A percentile compares a stretch with the other conserved stretches of the same genome.
phyloP scores from a whole-genome alignment of 2,888 invertebrate species.

The Aplocera efformata region DNA sequence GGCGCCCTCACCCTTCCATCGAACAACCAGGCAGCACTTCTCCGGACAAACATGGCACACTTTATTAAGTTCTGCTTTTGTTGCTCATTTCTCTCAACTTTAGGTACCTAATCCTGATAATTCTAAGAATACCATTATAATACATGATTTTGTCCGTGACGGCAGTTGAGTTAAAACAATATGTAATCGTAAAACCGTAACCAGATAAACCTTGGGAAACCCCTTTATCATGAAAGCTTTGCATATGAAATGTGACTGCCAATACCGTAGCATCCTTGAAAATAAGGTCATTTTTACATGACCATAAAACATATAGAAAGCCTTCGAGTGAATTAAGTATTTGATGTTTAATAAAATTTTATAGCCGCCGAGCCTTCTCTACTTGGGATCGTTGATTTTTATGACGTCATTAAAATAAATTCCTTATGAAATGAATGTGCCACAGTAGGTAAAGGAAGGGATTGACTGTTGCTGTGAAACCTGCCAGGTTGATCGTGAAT shows the following conservation, averaged over 20 bases:
- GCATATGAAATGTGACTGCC: conserved; percentile 1
- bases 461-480: not conserved
- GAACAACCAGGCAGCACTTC: too few species aligned
- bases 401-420: conserved; percentile 29
- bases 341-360: conserved; percentile 41
- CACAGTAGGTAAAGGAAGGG: conserved; percentile 4
- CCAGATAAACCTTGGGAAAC: too few species aligned
- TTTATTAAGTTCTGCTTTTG: too few species aligned
- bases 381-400: conserved; percentile 35
- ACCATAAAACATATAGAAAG: conserved; percentile 24
- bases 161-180: too few species aligned
- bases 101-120: too few species aligned
- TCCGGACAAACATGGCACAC: too few species aligned
- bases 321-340: conserved; percentile 26
- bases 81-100: too few species aligned
- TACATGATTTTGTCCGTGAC: too few species aligned
- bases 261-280: conserved; percentile 13
- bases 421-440: conserved; percentile 17
- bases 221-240: too few species aligned
- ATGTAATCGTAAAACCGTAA: too few species aligned
- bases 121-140: too few species aligned
- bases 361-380: conserved; percentile 29
- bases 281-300: conserved; percentile 21
- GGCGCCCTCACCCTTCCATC: too few species aligned
- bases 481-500: not conserved